phyloP scores from a whole-genome alignment of 30 jellyfish, hydroid and myxozoan species.

The Morbakka virulenta region DNA sequence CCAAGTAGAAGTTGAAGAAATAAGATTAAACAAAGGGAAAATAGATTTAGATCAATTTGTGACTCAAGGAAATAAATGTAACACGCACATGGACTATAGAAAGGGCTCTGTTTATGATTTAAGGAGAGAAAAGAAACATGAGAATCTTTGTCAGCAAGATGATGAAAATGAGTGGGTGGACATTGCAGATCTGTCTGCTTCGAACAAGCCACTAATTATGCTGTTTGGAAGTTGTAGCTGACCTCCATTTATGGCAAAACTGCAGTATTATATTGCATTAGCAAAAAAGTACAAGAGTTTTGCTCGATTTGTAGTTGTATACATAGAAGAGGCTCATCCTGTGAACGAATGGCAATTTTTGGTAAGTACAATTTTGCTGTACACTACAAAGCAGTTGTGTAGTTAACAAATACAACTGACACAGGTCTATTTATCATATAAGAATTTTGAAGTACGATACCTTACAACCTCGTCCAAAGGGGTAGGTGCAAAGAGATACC shows the following conservation, averaged over 20 bases:
- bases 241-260: slow-evolving; percentile 12
- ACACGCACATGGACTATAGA: not conserved
- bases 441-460: too few relatives aligned
- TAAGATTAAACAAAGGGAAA: too few relatives aligned
- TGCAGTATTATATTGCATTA: not conserved
- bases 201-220: not conserved
- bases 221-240: slow-evolving; percentile 18
- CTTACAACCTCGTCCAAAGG: too few relatives aligned
- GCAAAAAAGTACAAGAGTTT: not conserved
- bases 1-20: not conserved
- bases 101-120: not conserved
- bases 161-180: not conserved
- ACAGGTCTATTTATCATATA: too few relatives aligned
- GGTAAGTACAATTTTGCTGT: not conserved
- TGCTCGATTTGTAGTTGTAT: not conserved
- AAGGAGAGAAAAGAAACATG: not conserved
- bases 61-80: too few relatives aligned
- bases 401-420: too few relatives aligned
- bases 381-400: too few relatives aligned
- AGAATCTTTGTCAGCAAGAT: not conserved
- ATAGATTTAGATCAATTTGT: not conserved
- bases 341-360: not conserved
- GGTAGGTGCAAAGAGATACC: too few relatives aligned
- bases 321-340: slow-evolving; percentile 14
- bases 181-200: not conserved